These are phyloP conservation scores for Leptoteleia sp. DNA, from an alignment of 1,140 invertebrate genomes.

Conservation along the genomic window DNA sequence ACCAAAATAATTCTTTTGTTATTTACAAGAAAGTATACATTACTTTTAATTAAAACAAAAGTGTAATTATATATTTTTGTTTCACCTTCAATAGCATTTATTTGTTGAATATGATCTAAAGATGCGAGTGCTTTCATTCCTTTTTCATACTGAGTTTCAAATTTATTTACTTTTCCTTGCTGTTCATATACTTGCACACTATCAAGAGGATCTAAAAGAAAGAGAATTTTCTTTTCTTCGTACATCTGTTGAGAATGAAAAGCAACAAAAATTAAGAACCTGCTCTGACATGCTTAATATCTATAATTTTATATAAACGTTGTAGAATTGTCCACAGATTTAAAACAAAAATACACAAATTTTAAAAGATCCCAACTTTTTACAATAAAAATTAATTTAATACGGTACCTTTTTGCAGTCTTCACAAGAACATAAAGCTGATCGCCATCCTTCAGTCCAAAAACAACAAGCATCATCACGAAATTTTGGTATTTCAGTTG, in stretches of 20 bases:
- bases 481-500: slow-evolving; percentile 51
- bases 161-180: slow-evolving; percentile 84
- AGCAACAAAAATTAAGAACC: too few species aligned
- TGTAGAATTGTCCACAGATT: too few species aligned
- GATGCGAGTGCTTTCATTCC: slow-evolving; percentile 88
- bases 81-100: slow-evolving; percentile 89
- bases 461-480: slow-evolving; percentile 81
- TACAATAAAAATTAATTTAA: too few species aligned
- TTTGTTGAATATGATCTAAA: slow-evolving; percentile 90
- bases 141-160: slow-evolving; percentile 86
- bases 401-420: slow-evolving; percentile 81
- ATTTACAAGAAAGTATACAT: too few species aligned
- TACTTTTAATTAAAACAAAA: too few species aligned
- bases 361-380: too few species aligned
- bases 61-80: too few species aligned
- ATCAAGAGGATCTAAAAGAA: slow-evolving; percentile 90
- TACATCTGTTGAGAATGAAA: slow-evolving; percentile 83
- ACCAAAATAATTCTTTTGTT: too few species aligned
- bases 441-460: slow-evolving; percentile 88
- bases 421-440: slow-evolving; percentile 86
- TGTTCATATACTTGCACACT: slow-evolving; percentile 94
- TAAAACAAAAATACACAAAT: too few species aligned
- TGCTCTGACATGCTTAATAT: too few species aligned
- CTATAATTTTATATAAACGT: too few species aligned
- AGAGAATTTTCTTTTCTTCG: slow-evolving; percentile 85